Evolutionary conservation across 2,113 vertebrate species (phyloP), one percentile per base, ranked within the genome.

Genomic region (Tylochromis polylepis): DNA sequence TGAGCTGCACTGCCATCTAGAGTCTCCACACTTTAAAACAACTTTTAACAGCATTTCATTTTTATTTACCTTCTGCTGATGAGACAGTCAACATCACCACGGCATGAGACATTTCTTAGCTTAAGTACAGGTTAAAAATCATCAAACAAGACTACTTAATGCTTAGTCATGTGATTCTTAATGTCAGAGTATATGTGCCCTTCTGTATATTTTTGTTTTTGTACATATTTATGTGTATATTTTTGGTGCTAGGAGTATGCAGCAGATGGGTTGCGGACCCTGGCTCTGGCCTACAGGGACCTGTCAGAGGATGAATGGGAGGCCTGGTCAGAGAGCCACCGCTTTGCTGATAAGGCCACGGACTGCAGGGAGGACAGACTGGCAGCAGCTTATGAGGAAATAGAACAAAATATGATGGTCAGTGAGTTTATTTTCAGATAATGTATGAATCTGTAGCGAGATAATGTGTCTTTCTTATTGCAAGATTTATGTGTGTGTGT

Each of bases 371-470:
- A 99, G 24, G 98, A 98, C 86, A 90, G 95, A 5, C 91, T 99
- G 91, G 97, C 97, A 10, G 97, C 93, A 3, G 84, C 97, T n/a
- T 99, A 99, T 0, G 98, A 98, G 4, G 97, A 98, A 85, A 97
- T 99, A 4, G 98, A 99, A 88, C 97, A 96, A 2, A 95, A 99
- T 87, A 97, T 99, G 98, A 96, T 96, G 98, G 98, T 99, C 90
- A 0, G 91, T 87, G 49, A 43, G 24, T 27, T 84, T 18, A 34
- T 11, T 70, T 60, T 86, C 15, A 46, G 38, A 14, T 43, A 29
- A 43, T 11, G 5, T 20, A 20, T 79, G 53, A 96, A 8, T 79
- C 22, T 31, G 5, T 79, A 9, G 36, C 8, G 11, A 51, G 16
- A 49, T 51, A 31, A 20, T 18, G 24, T 75, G 70, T 27, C 15